These are phyloP conservation scores for Pteria penguin DNA, from an alignment of 2,888 invertebrate genomes.

Conservation along the genomic window DNA sequence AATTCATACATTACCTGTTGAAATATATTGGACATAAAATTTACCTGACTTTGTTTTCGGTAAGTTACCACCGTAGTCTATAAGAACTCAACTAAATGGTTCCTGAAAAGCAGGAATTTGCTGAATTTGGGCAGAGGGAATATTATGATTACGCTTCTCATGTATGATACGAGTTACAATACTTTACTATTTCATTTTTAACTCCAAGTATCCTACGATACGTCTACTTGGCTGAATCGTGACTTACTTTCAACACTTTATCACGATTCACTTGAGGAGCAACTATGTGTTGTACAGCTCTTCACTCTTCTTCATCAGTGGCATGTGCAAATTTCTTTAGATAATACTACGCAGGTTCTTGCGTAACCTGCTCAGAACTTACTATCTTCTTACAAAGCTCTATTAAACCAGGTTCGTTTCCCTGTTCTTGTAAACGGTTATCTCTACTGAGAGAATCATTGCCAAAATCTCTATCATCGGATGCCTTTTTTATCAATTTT, in stretches of 20 bases:
- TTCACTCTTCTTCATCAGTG: slow-evolving; percentile 22
- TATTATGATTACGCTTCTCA: slow-evolving; percentile 44
- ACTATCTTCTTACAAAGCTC: no score
- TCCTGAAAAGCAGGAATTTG: slow-evolving; percentile 48
- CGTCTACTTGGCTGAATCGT: slow-evolving; percentile 44
- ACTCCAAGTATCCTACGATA: slow-evolving; percentile 31
- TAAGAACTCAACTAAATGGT: slow-evolving; percentile 40
- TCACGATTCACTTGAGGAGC: slow-evolving; percentile 33
- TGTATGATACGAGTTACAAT: slow-evolving; percentile 35
- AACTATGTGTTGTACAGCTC: slow-evolving; percentile 50
- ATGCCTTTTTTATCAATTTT: no score
- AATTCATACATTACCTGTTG: slow-evolving; percentile 45
- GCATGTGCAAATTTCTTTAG: slow-evolving; percentile 34
- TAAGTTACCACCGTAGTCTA: slow-evolving; percentile 46
- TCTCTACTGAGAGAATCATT: no score
- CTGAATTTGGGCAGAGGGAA: slow-evolving; percentile 26
- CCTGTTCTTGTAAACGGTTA: slow-evolving; percentile 41
- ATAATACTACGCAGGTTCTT: slow-evolving; percentile 37
- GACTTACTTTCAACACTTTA: slow-evolving; percentile 36
- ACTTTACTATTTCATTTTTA: slow-evolving; percentile 32
- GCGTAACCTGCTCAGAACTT: slow-evolving; percentile 16
- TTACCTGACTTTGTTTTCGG: slow-evolving; percentile 44
- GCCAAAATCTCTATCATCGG: background rate
- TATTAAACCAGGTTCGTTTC: slow-evolving; percentile 43
- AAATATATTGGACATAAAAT: slow-evolving; percentile 50